These are phyloP conservation scores for Haliaeetus leucogaster DNA, from an alignment of 2,113 vertebrate species.

Conservation along the genomic window DNA sequence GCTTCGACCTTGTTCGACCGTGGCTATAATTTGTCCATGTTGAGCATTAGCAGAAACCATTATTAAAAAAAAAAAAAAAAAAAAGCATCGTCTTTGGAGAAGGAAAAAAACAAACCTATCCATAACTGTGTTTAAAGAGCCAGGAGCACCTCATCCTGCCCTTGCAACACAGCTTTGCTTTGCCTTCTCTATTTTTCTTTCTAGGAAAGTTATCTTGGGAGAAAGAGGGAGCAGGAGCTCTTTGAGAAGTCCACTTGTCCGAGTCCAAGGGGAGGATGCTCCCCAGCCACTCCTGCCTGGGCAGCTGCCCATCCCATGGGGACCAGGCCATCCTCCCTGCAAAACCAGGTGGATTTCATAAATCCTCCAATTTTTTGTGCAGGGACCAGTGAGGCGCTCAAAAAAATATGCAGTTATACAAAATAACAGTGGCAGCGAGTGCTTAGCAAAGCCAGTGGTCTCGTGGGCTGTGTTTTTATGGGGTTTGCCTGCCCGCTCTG, in stretches of 20 bases:
- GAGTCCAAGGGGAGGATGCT: accelerated
- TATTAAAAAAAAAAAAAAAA: neutral
- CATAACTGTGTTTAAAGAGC: neutral
- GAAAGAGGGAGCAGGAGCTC: neutral
- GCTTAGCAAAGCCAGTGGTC: neutral
- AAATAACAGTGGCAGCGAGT: neutral
- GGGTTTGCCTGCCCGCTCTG: neutral
- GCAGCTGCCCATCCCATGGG: neutral
- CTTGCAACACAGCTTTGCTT: neutral
- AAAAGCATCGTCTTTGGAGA: neutral
- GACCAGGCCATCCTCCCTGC: neutral
- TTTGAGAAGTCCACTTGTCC: accelerated
- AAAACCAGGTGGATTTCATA: neutral
- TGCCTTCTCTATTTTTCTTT: neutral
- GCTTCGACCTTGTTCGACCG: neutral
- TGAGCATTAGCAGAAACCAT: neutral
- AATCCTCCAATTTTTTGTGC: neutral
- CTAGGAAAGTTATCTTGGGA: neutral
- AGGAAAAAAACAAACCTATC: neutral
- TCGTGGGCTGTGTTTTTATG: neutral
- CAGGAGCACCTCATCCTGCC: neutral
- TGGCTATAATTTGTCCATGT: conserved; percentile 6
- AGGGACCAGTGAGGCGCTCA: neutral
- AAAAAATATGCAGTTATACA: neutral
- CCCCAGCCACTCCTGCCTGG: neutral